Evolutionary conservation across 2,888 invertebrate species (phyloP), one percentile per base, ranked within the genome.

Genomic region (Eristalis arbustorum): DNA sequence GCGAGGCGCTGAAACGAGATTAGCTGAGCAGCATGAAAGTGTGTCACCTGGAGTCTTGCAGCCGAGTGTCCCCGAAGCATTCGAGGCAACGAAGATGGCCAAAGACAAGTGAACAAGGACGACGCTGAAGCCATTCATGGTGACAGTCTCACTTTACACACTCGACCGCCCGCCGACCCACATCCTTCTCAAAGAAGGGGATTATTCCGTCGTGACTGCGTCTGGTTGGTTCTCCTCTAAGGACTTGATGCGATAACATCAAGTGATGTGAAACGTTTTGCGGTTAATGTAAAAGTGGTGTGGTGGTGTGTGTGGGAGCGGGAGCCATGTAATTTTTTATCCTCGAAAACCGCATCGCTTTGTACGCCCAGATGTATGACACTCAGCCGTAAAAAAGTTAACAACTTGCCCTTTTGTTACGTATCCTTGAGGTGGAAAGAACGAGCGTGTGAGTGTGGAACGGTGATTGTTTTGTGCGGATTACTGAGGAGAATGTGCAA

Each of bases 241-340:
- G 22, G 34, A 64, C 74, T 78, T 79, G 66, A 75, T 62, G 66
- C 71, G 71, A 67, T 83, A 83, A 83, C 73, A 73, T 63, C 73
- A 78, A 71, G 56, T 64, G 68, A 75, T 75, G 64, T 28, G 74
- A 79, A 49, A 66, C 23, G 74, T 37, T 62, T 37, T 71, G 69
- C 37, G 69, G 77, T 71, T 77, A 57, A 77, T 64, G 62, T 34
- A 61, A 31, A 77, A 69, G 28, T 56, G 67, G 76, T 72, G n/a
- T 3, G 42, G 0, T n/a, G n/a, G 2, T 0, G 14, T 2, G 1
- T 2, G 42, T 10, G 40, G 13, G 40, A 14, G 14, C 1, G 42
- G n/a, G n/a, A 4, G 49, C 10, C 18, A 59, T 75, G 59, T 56
- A 81, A 76, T 49, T 76, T 66, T 76, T 76, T 61, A 66, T 71